Evolutionary conservation across 2,888 invertebrate genomes (phyloP), one percentile per base, ranked within the genome.

Genomic region (Drosophila nigritarsus): DNA sequence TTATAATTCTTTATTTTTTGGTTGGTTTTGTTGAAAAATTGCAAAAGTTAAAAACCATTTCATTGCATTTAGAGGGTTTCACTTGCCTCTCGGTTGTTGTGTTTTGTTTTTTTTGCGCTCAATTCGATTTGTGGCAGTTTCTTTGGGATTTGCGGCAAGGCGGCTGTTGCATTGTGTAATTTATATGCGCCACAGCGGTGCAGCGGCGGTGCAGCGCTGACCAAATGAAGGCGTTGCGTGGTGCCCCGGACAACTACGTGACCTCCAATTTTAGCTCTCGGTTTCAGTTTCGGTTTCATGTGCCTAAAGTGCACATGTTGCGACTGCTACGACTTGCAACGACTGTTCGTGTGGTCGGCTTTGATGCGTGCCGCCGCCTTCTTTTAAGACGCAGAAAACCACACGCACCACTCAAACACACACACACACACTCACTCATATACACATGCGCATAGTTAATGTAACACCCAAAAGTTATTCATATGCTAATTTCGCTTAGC

Each of bases 61-160:
- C 85, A 86, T 86, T 87, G 89, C 87, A 87, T 84, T 87, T 87
- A 84, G 76, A 82, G 89, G 87, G 87, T 81, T 87, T 87, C 87
- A 88, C 87, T 84, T 84, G 87, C 71, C 64, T 55, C 65, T 60
- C 62, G 45, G 54, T 73, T 24, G 45, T 24, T 20, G 15, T 2
- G 20, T 13, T 7, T 8, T 13, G 11, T 42, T 24, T 24, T 45
- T 45, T 40, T 72, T 77, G 75, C 66, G 73, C 29, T 79, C 87
- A 78, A 76, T 82, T 87, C 84, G 85, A 82, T 84, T 82, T 80
- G 87, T 67, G 64, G 69, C 55, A 11, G 36, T n/a, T 27, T 27
- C 48, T 56, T 65, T 68, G 51, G 51, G 55, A 40, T 40, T 55
- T 55, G 55, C 55, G n/a, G 29, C 55, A 29, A 15, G 56, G 29